Evolutionary conservation across 1,140 invertebrate species (phyloP).

Genomic region (Drosophila simulans): DNA sequence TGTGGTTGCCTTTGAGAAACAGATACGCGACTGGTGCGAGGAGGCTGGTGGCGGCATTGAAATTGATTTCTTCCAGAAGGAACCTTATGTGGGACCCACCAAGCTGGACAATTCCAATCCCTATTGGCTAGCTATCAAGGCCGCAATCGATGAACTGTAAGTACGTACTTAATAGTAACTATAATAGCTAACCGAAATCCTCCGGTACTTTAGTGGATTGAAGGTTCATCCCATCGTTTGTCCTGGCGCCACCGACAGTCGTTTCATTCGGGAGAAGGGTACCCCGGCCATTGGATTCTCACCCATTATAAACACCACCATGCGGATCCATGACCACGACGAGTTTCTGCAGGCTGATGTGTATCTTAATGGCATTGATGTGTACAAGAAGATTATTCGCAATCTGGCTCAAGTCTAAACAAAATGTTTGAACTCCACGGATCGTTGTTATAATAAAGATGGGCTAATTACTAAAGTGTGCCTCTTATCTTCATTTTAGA

Average conservation of each 20-base stretch:
- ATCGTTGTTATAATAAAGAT: not conserved
- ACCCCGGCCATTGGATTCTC: slow-evolving; percentile 91
- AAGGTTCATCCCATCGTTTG: slow-evolving; percentile 89
- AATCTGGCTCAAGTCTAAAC: slow-evolving; percentile 85
- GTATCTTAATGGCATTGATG: slow-evolving; percentile 90
- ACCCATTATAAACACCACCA: slow-evolving; percentile 90
- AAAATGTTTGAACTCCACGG: too few species aligned
- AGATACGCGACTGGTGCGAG: slow-evolving; percentile 89
- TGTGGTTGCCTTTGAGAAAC: slow-evolving; percentile 89
- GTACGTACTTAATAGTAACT: slow-evolving; percentile 86
- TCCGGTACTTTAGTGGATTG: slow-evolving; percentile 82
- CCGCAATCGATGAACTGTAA: slow-evolving; percentile 86
- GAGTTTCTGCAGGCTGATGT: slow-evolving; percentile 90
- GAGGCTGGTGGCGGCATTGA: slow-evolving; percentile 92
- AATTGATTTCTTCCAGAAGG: slow-evolving; percentile 89
- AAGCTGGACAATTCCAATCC: slow-evolving; percentile 89
- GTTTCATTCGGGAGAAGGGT: slow-evolving; percentile 90
- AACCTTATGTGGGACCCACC: slow-evolving; percentile 87
- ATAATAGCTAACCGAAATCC: slow-evolving; percentile 70
- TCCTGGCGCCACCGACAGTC: slow-evolving; percentile 91
- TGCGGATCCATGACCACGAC: slow-evolving; percentile 91
- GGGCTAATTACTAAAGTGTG: not conserved
- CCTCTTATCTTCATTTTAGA: not conserved
- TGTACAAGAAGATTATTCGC: slow-evolving; percentile 88
- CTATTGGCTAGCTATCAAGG: slow-evolving; percentile 92